Base-by-base conservation (phyloP, 2,113 vertebrate species). In the Rafetus swinhoei region DNA sequence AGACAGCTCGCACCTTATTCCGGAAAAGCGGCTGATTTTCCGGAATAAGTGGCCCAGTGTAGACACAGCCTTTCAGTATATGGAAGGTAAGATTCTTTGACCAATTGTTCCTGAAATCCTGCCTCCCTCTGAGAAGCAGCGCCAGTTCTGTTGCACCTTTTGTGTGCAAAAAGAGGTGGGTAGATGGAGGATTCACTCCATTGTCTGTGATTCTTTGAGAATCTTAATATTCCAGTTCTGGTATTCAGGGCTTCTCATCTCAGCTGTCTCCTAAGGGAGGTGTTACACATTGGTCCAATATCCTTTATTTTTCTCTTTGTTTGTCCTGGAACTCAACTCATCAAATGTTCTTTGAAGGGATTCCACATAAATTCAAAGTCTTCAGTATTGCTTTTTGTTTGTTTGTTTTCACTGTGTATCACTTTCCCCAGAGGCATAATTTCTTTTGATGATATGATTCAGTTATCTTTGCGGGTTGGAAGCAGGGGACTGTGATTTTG, bases 321-420 rank as follows among this genome's bases (percentile, higher is more conserved):
- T 88, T 79, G 18, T 25, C 18, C 9, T 39, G 4, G 79, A 19
- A 55, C 21, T 52, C 53, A 76, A 21, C 65, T 21, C 25, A 59
- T 13, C 0, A 0, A 21, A 13, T 29, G 0, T 3, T 79, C 21
- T 93, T 54, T 53, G 12, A 88, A 86, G 35, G 27, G 2, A 56
- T 1, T 22, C n/a, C 65, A 72, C n/a, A 72, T 35, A 35, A 35
- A 72, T 35, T 35, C n/a, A 72, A 11, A 72, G n/a, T 72, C 65
- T 35, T 72, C 65, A 11, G 65, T 11, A 5, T 9, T 72, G 65
- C n/a, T 69, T 69, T 69, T 69, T n/a, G 9, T 27, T 15, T 15
- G 11, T 32, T 65, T 65, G 62, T 69, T 69, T 69, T 32, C n/a
- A 72, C 65, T 72, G 18, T 21, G 18, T 72, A 72, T 35, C 65